Conservation (phyloP, 1,140 invertebrate species). For the Zaprionus ornatus region DNA sequence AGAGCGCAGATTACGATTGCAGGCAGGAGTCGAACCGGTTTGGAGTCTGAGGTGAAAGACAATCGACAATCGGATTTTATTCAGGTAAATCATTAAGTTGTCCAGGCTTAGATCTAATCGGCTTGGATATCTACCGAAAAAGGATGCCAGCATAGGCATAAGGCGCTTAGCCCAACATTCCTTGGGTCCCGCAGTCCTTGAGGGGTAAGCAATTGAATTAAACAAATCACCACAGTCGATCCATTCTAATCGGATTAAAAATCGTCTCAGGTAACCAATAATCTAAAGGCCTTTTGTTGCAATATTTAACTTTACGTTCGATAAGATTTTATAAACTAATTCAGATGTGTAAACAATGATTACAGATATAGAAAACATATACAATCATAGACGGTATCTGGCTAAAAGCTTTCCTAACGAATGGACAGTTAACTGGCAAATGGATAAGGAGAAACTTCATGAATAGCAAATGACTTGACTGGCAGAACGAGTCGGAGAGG, state of each 20-base stretch:
- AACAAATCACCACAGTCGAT: neutral
- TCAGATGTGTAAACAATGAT: neutral
- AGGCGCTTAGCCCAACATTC: slow-evolving; percentile 6
- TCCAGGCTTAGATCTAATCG: too few relatives aligned
- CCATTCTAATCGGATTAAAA: neutral
- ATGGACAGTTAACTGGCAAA: neutral
- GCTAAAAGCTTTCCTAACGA: neutral
- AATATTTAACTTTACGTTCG: neutral
- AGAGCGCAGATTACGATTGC: neutral
- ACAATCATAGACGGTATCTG: neutral
- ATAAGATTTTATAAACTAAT: neutral
- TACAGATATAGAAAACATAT: neutral
- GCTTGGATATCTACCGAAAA: neutral
- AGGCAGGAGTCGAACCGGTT: slow-evolving; percentile 11
- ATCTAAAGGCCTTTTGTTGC: neutral
- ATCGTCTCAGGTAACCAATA: neutral
- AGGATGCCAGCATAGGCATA: neutral
- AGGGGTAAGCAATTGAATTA: neutral
- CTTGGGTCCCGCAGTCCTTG: neutral
- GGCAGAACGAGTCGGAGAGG: neutral
- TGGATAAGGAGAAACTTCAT: slow-evolving; percentile 1
- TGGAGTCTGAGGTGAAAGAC: neutral
- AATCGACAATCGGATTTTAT: neutral
- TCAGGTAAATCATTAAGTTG: neutral
- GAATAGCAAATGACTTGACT: neutral